These are phyloP conservation scores for Melolontha melolontha DNA, from an alignment of 2,888 invertebrate species.

Conservation along the genomic window DNA sequence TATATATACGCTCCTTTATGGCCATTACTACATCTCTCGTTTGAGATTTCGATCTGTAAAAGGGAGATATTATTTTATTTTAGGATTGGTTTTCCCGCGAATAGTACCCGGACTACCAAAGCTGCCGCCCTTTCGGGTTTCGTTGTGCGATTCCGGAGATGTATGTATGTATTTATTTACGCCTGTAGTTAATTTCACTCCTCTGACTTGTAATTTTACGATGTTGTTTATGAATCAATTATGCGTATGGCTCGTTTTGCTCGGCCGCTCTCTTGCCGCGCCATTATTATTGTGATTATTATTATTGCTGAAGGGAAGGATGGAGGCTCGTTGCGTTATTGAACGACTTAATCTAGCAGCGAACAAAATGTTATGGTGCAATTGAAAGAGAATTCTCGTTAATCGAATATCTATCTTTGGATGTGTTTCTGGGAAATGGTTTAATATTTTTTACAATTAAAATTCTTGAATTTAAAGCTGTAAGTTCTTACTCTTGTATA, in stretches of 20 bases:
- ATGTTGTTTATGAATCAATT: slow-evolving; percentile 41
- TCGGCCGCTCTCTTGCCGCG: slow-evolving; percentile 3
- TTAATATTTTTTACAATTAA: no score
- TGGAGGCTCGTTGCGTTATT: slow-evolving; percentile 15
- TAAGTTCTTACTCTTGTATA: no score
- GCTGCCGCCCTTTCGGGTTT: no score
- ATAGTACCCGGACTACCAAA: not conserved
- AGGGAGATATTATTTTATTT: not conserved
- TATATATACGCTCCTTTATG: no score
- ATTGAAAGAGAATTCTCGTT: slow-evolving; percentile 16
- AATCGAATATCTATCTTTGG: not conserved
- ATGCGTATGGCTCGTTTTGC: slow-evolving; percentile 2
- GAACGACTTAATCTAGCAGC: slow-evolving; percentile 16
- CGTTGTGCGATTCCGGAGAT: not conserved
- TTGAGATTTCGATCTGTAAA: slow-evolving; percentile 47
- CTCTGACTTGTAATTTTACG: slow-evolving; percentile 34
- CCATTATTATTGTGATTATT: slow-evolving; percentile 13
- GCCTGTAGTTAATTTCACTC: not conserved
- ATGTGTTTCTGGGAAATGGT: no score
- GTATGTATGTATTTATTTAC: not conserved
- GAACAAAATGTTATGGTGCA: slow-evolving; percentile 1
- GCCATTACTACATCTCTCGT: no score
- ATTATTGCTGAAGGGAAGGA: slow-evolving; percentile 12
- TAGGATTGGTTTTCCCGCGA: slow-evolving; percentile 15
- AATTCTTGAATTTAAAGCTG: no score